Base-by-base conservation (phyloP, 2,888 invertebrate genomes). In the Pterostichus madidus region DNA sequence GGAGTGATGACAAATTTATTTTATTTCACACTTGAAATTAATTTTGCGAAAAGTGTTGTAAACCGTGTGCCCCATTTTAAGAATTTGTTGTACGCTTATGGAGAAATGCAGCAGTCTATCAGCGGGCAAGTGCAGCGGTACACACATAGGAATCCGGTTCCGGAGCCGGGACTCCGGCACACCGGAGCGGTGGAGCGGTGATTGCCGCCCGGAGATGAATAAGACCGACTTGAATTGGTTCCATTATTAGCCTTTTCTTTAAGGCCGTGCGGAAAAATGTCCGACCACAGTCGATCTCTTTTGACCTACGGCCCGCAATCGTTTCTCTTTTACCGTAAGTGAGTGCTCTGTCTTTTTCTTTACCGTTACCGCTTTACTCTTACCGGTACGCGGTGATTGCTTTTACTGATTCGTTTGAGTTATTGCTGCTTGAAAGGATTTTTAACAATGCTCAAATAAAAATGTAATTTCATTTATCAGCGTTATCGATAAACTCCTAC, bases 181-280 rank as follows among this genome's bases (percentile, higher is more conserved):
- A 46, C 46, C 17, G 46, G 73, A 68, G 13, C 73, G 73, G 75
- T 75, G 46, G 73, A 68, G 13, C 73, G 73, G 75, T 75, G 75
- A 75, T 75, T 75, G 75, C 56, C 56, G 32, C 4, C 15, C 52
- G 56, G 53, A 83, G 77, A 83, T 83, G 83, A 83, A 83, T 83
- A 83, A 59, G 49, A 17, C 64, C 64, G 49, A 83, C 64, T 77
- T 83, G 83, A 83, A 83, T 83, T 83, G 83, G 76, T 83, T 83
- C 83, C 77, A 83, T 83, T 83, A 83, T 83, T 83, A 77, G 83
- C 83, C 82, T 73, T 80, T 80, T 80, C 80, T 80, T 80, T 80
- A 73, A 83, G 68, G 64, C 35, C 64, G 15, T 24, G 71, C 31
- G 64, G 83, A 83, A 83, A 83, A 77, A 64, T 64, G 64, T 46